phyloP scores from a whole-genome alignment of 2,797 vertebrate species.

The Melanotaenia maccullochi region DNA sequence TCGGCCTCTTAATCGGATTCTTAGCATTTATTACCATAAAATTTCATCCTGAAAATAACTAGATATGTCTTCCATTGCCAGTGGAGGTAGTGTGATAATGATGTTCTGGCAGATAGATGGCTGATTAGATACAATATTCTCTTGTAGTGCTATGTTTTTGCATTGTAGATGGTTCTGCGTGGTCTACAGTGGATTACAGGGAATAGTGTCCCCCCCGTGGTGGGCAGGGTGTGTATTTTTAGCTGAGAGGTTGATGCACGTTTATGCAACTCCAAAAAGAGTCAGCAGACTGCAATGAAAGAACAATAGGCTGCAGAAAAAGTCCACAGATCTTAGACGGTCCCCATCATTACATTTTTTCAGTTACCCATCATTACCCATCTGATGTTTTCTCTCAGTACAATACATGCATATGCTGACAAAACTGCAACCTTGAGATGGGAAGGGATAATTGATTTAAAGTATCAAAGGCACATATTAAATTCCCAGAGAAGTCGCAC shows the following conservation, averaged over 20 bases:
- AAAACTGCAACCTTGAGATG: slow-evolving; percentile 54
- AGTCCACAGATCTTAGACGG: slow-evolving; percentile 22
- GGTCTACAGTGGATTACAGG: slow-evolving; percentile 44
- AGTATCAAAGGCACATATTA: slow-evolving; percentile 78
- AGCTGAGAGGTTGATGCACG: slow-evolving; percentile 48
- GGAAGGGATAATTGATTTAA: slow-evolving; percentile 69
- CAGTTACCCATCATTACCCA: slow-evolving; percentile 18
- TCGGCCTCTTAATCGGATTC: slow-evolving; percentile 68
- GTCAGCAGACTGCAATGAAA: slow-evolving; percentile 30
- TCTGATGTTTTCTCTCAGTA: background rate
- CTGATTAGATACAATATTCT: slow-evolving; percentile 68
- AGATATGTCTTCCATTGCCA: slow-evolving; percentile 37
- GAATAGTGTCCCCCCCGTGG: background rate
- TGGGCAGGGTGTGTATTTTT: slow-evolving; percentile 56
- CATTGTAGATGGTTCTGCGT: slow-evolving; percentile 46
- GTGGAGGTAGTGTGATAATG: slow-evolving; percentile 59
- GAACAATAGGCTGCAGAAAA: slow-evolving; percentile 28
- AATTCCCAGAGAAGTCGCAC: slow-evolving; percentile 66
- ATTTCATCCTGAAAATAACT: slow-evolving; percentile 63
- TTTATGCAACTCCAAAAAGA: slow-evolving; percentile 56
- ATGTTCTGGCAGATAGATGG: slow-evolving; percentile 64
- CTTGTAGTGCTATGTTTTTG: slow-evolving; percentile 51
- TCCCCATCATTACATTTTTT: slow-evolving; percentile 21
- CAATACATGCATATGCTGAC: slow-evolving; percentile 2
- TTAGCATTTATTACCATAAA: slow-evolving; percentile 70